Conservation (phyloP, 2,888 invertebrate genomes). For the Dorcus hopei region DNA sequence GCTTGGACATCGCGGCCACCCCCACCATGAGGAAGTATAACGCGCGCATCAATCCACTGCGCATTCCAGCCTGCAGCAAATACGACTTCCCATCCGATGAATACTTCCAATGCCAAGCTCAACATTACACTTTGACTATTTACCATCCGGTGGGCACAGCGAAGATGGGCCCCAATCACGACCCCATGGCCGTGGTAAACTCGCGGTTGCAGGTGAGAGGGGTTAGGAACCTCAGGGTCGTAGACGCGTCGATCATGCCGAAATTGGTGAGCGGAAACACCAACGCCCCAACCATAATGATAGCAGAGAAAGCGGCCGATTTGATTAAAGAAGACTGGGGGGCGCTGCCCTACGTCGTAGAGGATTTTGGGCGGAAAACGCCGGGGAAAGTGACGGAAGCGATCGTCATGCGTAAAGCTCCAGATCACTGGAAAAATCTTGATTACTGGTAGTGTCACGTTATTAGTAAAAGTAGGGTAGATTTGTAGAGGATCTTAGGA, state of each 20-base stretch:
- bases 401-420: constrained; percentile 3
- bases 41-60: constrained; percentile 60
- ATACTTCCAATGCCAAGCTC: constrained; percentile 73
- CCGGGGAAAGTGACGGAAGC: neutral
- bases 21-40: constrained; percentile 60
- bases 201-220: constrained; percentile 71
- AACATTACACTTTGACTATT: constrained; percentile 74
- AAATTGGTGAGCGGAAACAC: constrained; percentile 86
- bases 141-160: constrained; percentile 81
- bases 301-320: constrained; percentile 85
- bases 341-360: neutral
- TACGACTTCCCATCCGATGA: constrained; percentile 65
- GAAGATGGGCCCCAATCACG: constrained; percentile 70
- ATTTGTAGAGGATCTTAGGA: neutral
- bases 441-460: constrained; percentile 10
- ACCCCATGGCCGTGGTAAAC: constrained; percentile 67
- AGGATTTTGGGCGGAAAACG: neutral
- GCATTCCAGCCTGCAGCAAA: constrained; percentile 64
- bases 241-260: constrained; percentile 87
- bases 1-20: constrained; percentile 57
- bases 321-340: constrained; percentile 85
- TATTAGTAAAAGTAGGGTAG: neutral
- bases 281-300: constrained; percentile 87
- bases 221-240: constrained; percentile 71
- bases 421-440: constrained; percentile 4